These are phyloP conservation scores for Gallinago undulata DNA, from an alignment of 2,113 vertebrate species.

Conservation along the genomic window DNA sequence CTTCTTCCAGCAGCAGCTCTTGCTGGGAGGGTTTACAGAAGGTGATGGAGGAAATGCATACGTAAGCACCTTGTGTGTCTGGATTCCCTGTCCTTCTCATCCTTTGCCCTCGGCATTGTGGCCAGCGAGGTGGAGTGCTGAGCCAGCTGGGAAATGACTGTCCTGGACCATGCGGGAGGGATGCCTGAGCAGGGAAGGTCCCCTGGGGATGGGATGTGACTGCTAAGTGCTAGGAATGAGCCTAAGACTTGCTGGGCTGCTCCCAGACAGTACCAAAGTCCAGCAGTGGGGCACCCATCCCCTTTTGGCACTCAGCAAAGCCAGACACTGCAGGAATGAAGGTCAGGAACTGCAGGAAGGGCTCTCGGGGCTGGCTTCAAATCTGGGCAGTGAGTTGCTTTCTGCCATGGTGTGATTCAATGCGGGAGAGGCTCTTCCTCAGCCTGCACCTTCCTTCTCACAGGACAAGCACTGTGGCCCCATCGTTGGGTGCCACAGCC, in stretches of 20 bases:
- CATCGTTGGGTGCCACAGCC: too few species aligned
- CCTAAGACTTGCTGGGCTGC: not conserved
- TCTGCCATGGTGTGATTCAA: not conserved
- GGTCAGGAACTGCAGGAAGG: not conserved
- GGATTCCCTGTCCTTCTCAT: not conserved
- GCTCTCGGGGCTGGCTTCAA: not conserved
- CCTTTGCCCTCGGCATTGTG: not conserved
- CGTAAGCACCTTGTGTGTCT: not conserved
- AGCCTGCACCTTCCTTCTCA: not conserved
- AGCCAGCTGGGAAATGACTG: conserved; percentile 12
- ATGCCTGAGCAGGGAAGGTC: not conserved
- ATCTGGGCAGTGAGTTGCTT: not conserved
- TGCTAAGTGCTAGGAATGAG: not conserved
- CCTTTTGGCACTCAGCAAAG: not conserved
- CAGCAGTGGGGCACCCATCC: not conserved
- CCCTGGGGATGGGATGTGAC: not conserved
- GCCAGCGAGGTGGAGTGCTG: not conserved
- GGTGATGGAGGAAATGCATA: not conserved
- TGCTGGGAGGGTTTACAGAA: not conserved
- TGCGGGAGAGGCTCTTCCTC: not conserved
- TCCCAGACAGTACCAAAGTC: not conserved
- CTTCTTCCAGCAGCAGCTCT: not conserved
- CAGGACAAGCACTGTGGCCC: not conserved
- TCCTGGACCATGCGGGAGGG: not conserved
- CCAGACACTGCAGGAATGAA: not conserved